Evolutionary conservation across 2,113 vertebrate species (phyloP), one percentile per base, ranked within the genome.

Genomic region (Origma solitaria): DNA sequence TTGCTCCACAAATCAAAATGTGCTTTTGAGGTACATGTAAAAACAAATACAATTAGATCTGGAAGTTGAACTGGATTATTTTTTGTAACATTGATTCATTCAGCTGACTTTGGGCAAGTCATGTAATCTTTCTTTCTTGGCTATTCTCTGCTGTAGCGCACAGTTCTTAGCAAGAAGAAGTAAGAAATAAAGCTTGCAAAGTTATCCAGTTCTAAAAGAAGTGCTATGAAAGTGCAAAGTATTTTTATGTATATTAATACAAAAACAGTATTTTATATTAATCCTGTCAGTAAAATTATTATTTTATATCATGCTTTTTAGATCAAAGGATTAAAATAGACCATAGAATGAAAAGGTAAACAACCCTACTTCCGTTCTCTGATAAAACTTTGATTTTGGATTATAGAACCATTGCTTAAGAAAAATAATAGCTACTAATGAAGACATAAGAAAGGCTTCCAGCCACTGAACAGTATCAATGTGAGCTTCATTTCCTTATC

Each of bases 171-270:
- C 42, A 6, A 0, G 51, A 58, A 31, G 6, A 45, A 68, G 11
- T 27, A 61, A 61, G 47, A 88, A 73, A 49, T 72, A 84, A 68
- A 61, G 28, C 17, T 80, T 88, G 45, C 11, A 16, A 37, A 86
- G 56, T 71, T 78, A 57, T 1, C 51, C 31, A 68, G 45, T 92
- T 86, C 21, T 88, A 42, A 76, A 90, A 86, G 50, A 94, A 84
- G 82, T 96, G 95, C 94, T 96, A 86, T 93, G 35, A 45, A 93
- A 96, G 96, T 97, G 95, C 96, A 95, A 96, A 96, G 92, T 96
- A 86, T 93, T 95, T 62, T 84, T 57, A 38, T 51, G 28, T 89
- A 15, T 58, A 4, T 47, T 75, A 28, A 62, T 56, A 50, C 28
- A 44, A 77, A 83, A 56, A 33, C 9, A 37, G 12, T 84, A 33